These are phyloP conservation scores for Kryptopterus vitreolus DNA, from an alignment of 2,797 vertebrate genomes.

Conservation along the genomic window DNA sequence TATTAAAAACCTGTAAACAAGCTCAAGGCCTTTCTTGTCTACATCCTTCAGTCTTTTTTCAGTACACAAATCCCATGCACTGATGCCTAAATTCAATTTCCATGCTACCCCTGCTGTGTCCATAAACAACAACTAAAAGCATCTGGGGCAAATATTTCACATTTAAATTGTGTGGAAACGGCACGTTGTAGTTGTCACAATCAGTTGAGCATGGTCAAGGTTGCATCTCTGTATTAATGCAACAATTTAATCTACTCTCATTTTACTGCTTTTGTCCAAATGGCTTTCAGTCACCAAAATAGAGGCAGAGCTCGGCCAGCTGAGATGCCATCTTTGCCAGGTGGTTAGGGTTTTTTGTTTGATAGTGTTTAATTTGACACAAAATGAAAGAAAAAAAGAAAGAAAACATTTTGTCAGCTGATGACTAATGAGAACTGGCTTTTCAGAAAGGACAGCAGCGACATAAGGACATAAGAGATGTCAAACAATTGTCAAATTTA, in stretches of 20 bases:
- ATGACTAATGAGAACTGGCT: neutral
- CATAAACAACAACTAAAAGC: constrained; percentile 49
- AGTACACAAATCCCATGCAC: constrained; percentile 54
- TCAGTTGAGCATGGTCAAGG: constrained; percentile 50
- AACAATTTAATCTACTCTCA: neutral
- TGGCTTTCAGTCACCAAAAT: neutral
- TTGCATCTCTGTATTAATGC: constrained; percentile 44
- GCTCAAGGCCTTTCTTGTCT: constrained; percentile 44
- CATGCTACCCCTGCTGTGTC: constrained; percentile 42
- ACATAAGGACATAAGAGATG: too few relatives aligned
- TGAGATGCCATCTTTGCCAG: neutral
- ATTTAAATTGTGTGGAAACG: constrained; percentile 51
- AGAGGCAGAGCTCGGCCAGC: neutral
- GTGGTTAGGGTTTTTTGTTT: neutral
- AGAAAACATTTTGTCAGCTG: too few relatives aligned
- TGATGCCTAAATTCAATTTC: constrained; percentile 56
- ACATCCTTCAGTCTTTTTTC: constrained; percentile 43
- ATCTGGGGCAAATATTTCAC: constrained; percentile 52
- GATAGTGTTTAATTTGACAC: neutral
- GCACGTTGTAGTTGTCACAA: constrained; percentile 59
- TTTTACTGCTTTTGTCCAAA: neutral
- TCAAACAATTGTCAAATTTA: neutral
- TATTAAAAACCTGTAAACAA: constrained; percentile 37
- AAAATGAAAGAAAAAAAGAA: neutral
- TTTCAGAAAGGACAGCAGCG: neutral